Conservation (phyloP, 2,888 invertebrate genomes). For the Brenthis daphne region DNA sequence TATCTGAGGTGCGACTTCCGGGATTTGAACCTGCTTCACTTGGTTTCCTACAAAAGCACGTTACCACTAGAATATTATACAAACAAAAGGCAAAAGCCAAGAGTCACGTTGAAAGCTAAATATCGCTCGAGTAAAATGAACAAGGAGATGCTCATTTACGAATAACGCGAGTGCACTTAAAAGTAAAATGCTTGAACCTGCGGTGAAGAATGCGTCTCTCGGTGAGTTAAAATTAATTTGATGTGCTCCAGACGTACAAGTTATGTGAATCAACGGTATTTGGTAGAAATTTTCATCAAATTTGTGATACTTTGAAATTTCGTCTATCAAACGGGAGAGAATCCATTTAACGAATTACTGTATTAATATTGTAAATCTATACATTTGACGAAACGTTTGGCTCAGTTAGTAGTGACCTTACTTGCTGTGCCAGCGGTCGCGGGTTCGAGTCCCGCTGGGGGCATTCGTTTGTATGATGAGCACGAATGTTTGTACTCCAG, state of each 20-base stretch:
- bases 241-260: slow-evolving; percentile 22
- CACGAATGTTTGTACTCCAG: too few relatives aligned
- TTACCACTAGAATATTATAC: not conserved
- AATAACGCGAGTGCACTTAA: slow-evolving; percentile 59
- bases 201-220: slow-evolving; percentile 24
- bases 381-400: too few relatives aligned
- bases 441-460: too few relatives aligned
- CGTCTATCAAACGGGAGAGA: too few relatives aligned
- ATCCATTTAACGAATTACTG: too few relatives aligned
- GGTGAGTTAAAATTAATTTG: slow-evolving; percentile 23
- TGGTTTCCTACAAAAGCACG: too few relatives aligned
- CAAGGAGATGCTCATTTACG: slow-evolving; percentile 66
- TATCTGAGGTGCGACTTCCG: too few relatives aligned
- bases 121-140: slow-evolving; percentile 64
- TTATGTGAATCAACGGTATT: slow-evolving; percentile 13
- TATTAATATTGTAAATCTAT: too few relatives aligned
- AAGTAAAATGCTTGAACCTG: slow-evolving; percentile 31
- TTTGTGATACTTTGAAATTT: not conserved
- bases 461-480: too few relatives aligned
- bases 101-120: slow-evolving; percentile 66
- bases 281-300: not conserved
- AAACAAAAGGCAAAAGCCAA: slow-evolving; percentile 25
- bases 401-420: too few relatives aligned
- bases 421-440: too few relatives aligned
- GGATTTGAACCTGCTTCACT: too few relatives aligned